These are phyloP conservation scores for Pantherophis guttatus DNA, from an alignment of 2,113 vertebrate genomes.

Conservation along the genomic window DNA sequence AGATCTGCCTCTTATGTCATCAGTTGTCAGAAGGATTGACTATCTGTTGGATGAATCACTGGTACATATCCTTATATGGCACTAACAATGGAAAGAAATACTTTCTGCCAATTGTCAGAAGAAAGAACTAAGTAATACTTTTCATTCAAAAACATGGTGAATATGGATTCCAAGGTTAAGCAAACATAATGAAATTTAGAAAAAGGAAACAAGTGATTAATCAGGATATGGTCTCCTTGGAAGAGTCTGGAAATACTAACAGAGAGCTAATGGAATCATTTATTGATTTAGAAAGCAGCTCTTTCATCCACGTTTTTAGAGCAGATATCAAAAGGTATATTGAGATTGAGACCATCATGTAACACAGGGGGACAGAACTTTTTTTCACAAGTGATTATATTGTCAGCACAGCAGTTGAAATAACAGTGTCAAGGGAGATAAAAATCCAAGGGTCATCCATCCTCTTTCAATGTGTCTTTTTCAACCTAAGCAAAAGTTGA, in stretches of 20 bases:
- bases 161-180: background rate
- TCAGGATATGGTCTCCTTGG: background rate
- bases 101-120: background rate
- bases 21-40: background rate
- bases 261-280: background rate
- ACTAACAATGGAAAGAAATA: constrained; percentile 8
- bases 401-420: background rate
- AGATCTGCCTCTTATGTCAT: background rate
- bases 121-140: constrained; percentile 14
- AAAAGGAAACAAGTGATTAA: background rate
- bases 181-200: background rate
- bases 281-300: background rate
- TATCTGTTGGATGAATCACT: background rate
- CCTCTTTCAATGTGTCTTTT: background rate
- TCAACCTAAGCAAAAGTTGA: background rate
- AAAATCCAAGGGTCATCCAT: background rate
- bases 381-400: background rate
- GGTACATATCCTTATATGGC: background rate
- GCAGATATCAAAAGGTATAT: background rate
- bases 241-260: background rate
- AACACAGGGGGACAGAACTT: background rate
- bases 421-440: background rate
- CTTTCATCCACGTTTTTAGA: background rate
- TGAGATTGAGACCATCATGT: background rate
- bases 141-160: background rate